Conservation (phyloP, 2,888 invertebrate species). For the Drosophila suboccidentalis region DNA sequence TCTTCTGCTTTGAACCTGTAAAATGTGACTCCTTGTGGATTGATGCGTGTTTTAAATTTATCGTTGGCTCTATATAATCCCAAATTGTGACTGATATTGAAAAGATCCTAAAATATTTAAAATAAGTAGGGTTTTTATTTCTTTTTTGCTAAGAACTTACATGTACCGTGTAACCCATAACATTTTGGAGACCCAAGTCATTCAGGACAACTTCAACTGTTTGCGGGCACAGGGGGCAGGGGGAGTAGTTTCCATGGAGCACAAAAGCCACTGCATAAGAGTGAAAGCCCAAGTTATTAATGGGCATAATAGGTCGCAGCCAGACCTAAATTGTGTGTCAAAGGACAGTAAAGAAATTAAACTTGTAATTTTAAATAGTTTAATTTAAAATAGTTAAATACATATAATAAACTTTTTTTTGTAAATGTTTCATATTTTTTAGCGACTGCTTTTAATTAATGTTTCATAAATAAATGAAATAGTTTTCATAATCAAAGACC, state of each 20-base stretch:
- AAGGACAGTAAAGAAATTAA: neutral
- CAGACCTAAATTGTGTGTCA: conserved; percentile 78
- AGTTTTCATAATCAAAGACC: neutral
- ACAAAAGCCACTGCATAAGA: conserved; percentile 86
- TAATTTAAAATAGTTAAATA: too few relatives aligned
- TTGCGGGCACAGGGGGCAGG: conserved; percentile 77
- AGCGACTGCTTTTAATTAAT: too few relatives aligned
- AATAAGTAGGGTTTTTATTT: neutral
- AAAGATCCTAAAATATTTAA: conserved; percentile 62
- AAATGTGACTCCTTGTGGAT: conserved; percentile 75
- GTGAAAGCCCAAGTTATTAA: conserved; percentile 69
- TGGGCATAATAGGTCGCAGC: conserved; percentile 85
- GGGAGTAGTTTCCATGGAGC: conserved; percentile 39
- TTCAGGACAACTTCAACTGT: conserved; percentile 80
- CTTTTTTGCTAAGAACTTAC: conserved; percentile 53
- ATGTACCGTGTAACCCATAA: conserved; percentile 78
- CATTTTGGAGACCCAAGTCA: conserved; percentile 82
- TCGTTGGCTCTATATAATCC: conserved; percentile 41
- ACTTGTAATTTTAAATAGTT: too few relatives aligned
- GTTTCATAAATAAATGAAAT: neutral
- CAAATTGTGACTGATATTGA: conserved; percentile 39
- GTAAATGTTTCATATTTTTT: too few relatives aligned
- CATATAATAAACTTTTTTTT: too few relatives aligned
- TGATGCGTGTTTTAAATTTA: conserved; percentile 66
- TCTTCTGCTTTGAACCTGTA: conserved; percentile 65